These are phyloP conservation scores for Neogobius melanostomus DNA, from an alignment of 2,113 vertebrate species.

Conservation along the genomic window DNA sequence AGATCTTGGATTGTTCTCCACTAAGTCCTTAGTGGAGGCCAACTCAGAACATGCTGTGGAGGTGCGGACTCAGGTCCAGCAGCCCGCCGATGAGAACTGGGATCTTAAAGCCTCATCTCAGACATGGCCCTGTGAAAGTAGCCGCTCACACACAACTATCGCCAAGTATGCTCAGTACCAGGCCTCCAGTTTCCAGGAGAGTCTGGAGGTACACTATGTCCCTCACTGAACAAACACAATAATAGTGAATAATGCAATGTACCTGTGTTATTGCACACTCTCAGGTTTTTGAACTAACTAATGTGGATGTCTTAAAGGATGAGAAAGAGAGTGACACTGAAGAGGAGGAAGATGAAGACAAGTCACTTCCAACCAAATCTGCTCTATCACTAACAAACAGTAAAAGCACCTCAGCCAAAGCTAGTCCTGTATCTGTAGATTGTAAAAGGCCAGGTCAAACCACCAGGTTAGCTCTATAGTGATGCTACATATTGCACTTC, in stretches of 20 bases:
- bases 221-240: slow-evolving; percentile 12
- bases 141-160: slow-evolving; percentile 91
- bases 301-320: slow-evolving; percentile 76
- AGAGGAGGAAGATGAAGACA: slow-evolving; percentile 75
- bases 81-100: slow-evolving; percentile 92
- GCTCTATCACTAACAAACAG: slow-evolving; percentile 16
- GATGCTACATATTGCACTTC: not conserved
- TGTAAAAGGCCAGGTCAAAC: slow-evolving; percentile 32
- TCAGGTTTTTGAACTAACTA: slow-evolving; percentile 43
- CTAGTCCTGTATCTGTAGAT: slow-evolving; percentile 19
- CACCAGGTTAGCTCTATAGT: slow-evolving; percentile 47
- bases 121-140: slow-evolving; percentile 92
- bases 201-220: slow-evolving; percentile 80
- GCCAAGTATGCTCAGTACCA: slow-evolving; percentile 93
- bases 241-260: not conserved
- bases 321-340: slow-evolving; percentile 89
- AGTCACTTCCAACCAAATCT: slow-evolving; percentile 57
- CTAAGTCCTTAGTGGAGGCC: slow-evolving; percentile 90
- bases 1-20: slow-evolving; percentile 92
- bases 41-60: slow-evolving; percentile 88
- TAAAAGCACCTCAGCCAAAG: slow-evolving; percentile 39
- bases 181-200: slow-evolving; percentile 91
- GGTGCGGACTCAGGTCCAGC: slow-evolving; percentile 91
- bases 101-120: slow-evolving; percentile 79
- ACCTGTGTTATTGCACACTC: not conserved